Evolutionary conservation across 2,113 vertebrate species (phyloP).

Genomic region (Xenus cinereus): DNA sequence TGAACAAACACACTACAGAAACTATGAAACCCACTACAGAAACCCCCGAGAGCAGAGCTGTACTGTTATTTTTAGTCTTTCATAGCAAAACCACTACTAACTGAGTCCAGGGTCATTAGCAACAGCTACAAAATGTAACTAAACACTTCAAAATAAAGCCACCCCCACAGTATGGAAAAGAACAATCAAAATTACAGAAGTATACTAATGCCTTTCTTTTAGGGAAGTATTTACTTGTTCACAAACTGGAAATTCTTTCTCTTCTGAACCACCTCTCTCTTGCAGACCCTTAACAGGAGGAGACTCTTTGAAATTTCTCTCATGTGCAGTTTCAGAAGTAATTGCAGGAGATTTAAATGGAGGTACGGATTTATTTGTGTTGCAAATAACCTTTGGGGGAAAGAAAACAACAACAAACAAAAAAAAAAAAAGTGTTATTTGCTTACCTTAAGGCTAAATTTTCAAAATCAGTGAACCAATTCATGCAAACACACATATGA

Average conservation of each 20-base stretch:
- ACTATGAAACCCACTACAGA: neutral
- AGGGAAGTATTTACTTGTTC: constrained; percentile 34
- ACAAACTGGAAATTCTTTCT: constrained; percentile 43
- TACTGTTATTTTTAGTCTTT: neutral
- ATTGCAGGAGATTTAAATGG: constrained; percentile 66
- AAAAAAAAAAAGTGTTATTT: neutral
- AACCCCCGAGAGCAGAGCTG: neutral
- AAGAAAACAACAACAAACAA: neutral
- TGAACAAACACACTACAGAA: neutral
- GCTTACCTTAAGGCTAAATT: neutral
- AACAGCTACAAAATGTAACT: neutral
- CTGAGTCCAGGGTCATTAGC: neutral
- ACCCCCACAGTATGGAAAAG: neutral
- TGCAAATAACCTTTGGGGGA: constrained; percentile 69
- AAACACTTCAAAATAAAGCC: neutral
- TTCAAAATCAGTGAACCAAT: neutral
- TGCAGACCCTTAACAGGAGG: constrained; percentile 65
- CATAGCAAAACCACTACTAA: neutral
- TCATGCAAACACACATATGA: neutral
- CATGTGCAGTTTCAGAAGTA: constrained; percentile 74
- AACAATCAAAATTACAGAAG: neutral
- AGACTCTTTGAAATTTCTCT: constrained; percentile 74
- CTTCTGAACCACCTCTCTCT: constrained; percentile 65
- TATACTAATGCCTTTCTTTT: constrained; percentile 51
- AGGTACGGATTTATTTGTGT: constrained; percentile 65